Conservation (phyloP, 2,888 invertebrate genomes). For the Sesia apiformis region DNA sequence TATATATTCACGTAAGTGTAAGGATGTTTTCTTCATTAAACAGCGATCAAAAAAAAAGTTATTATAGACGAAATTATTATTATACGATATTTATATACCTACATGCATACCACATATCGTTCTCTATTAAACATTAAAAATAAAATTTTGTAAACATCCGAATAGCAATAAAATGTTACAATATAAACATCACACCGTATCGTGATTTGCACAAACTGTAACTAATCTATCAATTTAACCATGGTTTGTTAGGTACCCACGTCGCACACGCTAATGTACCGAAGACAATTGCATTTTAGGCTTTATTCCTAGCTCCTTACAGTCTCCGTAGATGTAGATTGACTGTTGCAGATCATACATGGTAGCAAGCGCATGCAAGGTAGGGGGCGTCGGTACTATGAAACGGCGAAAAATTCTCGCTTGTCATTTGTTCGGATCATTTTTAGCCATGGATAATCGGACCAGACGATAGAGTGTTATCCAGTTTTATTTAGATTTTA, state of each 20-base stretch:
- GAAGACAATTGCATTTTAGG: too few species aligned
- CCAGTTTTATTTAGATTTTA: neutral
- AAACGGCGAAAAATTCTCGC: conserved; percentile 44
- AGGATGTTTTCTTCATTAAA: too few species aligned
- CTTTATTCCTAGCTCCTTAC: too few species aligned
- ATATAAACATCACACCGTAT: conserved; percentile 22
- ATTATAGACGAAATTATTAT: too few species aligned
- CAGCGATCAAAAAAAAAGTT: too few species aligned
- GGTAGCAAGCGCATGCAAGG: neutral
- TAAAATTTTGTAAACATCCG: neutral
- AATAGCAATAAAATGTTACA: conserved; percentile 18
- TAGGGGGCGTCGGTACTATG: conserved; percentile 25
- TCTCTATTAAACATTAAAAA: too few species aligned
- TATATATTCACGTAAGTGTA: too few species aligned
- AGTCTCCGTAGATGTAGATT: too few species aligned
- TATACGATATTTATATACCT: too few species aligned
- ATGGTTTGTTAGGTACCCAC: conserved; percentile 59
- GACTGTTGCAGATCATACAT: neutral
- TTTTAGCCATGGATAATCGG: conserved; percentile 17
- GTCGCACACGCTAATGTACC: too few species aligned
- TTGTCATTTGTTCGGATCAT: conserved; percentile 45
- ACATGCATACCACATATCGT: too few species aligned
- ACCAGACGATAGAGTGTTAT: neutral
- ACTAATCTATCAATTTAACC: conserved; percentile 66
- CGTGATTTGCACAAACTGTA: conserved; percentile 53